These are phyloP conservation scores for Cladorhizidae sp. DNA, from an alignment of 37 sponge, comb jelly and placozoan species.

Conservation along the genomic window DNA sequence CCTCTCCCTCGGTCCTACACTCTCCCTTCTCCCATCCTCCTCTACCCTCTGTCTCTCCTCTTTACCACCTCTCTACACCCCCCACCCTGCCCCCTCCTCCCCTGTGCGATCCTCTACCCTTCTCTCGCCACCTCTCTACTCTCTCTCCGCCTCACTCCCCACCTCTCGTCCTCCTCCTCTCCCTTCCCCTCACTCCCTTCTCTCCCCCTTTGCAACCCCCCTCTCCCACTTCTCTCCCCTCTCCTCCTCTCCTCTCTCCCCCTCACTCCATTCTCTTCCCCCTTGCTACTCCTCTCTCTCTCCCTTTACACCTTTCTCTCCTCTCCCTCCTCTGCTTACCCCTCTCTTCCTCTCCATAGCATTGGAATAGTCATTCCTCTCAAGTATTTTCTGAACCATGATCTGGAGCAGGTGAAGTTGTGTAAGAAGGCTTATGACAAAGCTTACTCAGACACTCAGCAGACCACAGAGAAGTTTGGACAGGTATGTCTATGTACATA, in stretches of 20 bases:
- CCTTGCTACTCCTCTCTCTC: not conserved
- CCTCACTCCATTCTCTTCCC: not conserved
- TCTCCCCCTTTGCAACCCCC: too few species aligned
- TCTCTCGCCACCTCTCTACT: not conserved
- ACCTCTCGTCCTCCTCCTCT: too few species aligned
- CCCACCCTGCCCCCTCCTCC: not conserved
- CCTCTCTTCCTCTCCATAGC: constrained; percentile 8
- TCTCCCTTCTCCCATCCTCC: not conserved
- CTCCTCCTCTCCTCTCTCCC: not conserved
- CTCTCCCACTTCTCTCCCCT: not conserved
- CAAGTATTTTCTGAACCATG: constrained; percentile 40
- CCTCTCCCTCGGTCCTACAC: not conserved
- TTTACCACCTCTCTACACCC: not conserved
- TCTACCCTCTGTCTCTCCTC: not conserved
- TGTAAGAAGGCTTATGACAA: constrained; percentile 51
- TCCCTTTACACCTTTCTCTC: not conserved
- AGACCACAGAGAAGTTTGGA: constrained; percentile 53
- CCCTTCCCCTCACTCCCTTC: not conserved
- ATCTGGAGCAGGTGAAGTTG: constrained; percentile 44
- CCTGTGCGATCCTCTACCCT: not conserved
- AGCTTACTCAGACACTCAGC: constrained; percentile 35
- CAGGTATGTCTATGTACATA: constrained; percentile 48
- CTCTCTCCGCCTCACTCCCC: not conserved
- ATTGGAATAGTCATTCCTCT: constrained; percentile 66
- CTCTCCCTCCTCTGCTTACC: not conserved